A percentile compares a stretch with the other conserved stretches of the same genome.
Conservation (phyloP, 2,888 invertebrate genomes). For the Nowickia ferox region DNA sequence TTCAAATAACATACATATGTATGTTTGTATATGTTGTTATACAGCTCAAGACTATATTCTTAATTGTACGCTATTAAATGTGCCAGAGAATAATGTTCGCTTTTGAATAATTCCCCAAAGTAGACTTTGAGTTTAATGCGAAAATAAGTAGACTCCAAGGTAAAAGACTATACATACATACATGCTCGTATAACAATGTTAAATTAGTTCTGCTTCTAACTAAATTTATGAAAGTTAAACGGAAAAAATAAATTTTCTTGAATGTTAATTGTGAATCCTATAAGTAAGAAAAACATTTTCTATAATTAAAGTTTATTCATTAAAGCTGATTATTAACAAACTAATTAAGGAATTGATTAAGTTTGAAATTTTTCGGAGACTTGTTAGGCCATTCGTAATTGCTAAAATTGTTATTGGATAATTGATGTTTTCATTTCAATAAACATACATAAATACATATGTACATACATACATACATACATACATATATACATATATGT, state of each 20-base stretch:
- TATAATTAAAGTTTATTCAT: neutral
- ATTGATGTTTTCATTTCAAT: too few species aligned
- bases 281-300: neutral
- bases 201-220: neutral
- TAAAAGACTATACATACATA: neutral
- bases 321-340: neutral
- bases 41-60: neutral
- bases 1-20: neutral
- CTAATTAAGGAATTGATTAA: too few species aligned
- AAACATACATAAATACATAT: too few species aligned
- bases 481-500: too few species aligned
- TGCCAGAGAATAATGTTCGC: neutral
- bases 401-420: too few species aligned
- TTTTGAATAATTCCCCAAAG: slow-evolving; percentile 30
- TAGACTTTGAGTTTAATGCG: slow-evolving; percentile 13
- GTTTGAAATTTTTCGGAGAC: too few species aligned
- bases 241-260: neutral
- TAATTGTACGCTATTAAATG: slow-evolving; percentile 6
- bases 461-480: too few species aligned
- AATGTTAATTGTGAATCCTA: neutral
- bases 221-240: neutral
- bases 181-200: neutral
- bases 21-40: neutral
- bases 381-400: too few species aligned
- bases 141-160: slow-evolving; percentile 11